These are phyloP conservation scores for Lasioglossum vierecki DNA, from an alignment of 2,888 invertebrate species.

Conservation along the genomic window DNA sequence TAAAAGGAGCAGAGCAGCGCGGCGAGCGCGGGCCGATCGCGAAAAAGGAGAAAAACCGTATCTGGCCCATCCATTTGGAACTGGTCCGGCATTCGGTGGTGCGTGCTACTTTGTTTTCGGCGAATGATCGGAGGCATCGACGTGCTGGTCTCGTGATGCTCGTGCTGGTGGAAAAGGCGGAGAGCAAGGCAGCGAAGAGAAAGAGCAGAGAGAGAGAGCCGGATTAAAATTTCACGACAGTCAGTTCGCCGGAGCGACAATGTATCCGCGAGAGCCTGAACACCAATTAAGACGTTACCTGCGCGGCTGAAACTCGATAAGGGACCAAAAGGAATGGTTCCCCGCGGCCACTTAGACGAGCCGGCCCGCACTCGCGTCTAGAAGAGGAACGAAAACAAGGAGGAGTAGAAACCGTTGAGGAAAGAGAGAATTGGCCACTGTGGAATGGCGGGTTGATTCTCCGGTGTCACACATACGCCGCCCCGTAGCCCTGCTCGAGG, in stretches of 20 bases:
- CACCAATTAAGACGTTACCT: conserved; percentile 71
- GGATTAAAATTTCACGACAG: conserved; percentile 60
- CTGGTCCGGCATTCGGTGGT: neutral
- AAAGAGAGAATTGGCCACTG: conserved; percentile 65
- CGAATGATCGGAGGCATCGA: neutral
- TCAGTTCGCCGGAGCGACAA: conserved; percentile 54
- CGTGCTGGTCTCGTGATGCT: neutral
- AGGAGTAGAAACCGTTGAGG: conserved; percentile 26
- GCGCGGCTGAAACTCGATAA: conserved; percentile 71
- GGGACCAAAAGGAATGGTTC: conserved; percentile 59
- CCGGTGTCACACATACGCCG: conserved; percentile 78
- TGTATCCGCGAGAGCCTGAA: conserved; percentile 61
- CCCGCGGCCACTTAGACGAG: conserved; percentile 56
- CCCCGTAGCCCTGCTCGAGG: conserved; percentile 67
- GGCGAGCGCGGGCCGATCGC: neutral
- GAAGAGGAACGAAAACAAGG: neutral
- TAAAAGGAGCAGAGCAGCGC: neutral
- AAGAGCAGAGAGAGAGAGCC: neutral
- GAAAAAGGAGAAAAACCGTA: neutral
- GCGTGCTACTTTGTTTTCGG: conserved; percentile 4
- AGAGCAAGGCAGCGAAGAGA: neutral
- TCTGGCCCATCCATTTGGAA: conserved; percentile 8
- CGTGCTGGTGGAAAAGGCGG: neutral
- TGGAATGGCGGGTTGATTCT: conserved; percentile 75
- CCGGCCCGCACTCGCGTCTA: conserved; percentile 8